phyloP scores from a whole-genome alignment of 1,140 invertebrate genomes.

The Colletes latitarsis region DNA sequence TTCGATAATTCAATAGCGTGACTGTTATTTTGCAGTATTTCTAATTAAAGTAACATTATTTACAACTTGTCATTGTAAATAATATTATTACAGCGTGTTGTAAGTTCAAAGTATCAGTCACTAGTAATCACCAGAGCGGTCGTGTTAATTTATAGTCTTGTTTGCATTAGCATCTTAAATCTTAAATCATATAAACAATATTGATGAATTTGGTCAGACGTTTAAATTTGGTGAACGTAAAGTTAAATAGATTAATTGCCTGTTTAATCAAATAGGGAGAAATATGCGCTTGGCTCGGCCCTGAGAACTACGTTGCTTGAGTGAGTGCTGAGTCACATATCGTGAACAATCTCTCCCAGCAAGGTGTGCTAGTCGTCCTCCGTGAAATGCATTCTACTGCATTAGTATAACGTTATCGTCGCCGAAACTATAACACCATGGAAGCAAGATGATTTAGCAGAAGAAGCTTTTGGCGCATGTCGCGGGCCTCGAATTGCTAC shows the following conservation, averaged over 20 bases:
- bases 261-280: slow-evolving; percentile 46
- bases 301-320: slow-evolving; percentile 67
- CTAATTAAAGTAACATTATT: too few species aligned
- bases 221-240: not conserved
- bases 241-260: not conserved
- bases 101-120: too few species aligned
- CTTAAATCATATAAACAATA: not conserved
- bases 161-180: not conserved
- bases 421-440: not conserved
- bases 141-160: not conserved
- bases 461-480: slow-evolving; percentile 25
- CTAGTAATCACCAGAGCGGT: too few species aligned
- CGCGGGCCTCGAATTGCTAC: slow-evolving; percentile 44
- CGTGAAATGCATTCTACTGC: slow-evolving; percentile 41
- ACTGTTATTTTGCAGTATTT: too few species aligned
- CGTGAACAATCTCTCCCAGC: slow-evolving; percentile 65
- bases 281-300: slow-evolving; percentile 52
- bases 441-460: slow-evolving; percentile 42
- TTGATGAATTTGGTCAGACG: not conserved
- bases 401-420: slow-evolving; percentile 29
- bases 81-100: too few species aligned
- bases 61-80: too few species aligned
- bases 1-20: too few species aligned
- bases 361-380: slow-evolving; percentile 64
- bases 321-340: slow-evolving; percentile 74